Conservation (phyloP, 2,888 invertebrate genomes). For the Danaus chrysippus region DNA sequence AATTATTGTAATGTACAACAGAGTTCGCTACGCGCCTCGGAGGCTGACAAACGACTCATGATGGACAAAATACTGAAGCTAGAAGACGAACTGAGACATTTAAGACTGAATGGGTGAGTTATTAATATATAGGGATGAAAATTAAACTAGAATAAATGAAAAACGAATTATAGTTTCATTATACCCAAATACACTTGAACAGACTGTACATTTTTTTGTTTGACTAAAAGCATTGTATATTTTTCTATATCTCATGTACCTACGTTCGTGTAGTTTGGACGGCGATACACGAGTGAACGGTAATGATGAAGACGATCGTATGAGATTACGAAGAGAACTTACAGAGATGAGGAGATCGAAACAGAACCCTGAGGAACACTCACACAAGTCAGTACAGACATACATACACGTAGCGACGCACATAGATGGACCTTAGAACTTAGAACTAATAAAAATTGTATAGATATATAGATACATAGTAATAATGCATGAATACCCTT, state of each 20-base stretch:
- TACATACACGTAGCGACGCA: not conserved
- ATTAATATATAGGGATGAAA: no score
- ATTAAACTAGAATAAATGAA: no score
- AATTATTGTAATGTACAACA: slow-evolving; percentile 51
- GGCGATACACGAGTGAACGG: slow-evolving; percentile 62
- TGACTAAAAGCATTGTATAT: not conserved
- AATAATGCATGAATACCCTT: no score
- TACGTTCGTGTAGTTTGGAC: slow-evolving; percentile 43
- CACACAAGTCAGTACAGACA: slow-evolving; percentile 75
- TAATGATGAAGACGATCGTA: slow-evolving; percentile 65
- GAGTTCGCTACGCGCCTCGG: slow-evolving; percentile 82
- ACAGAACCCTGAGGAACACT: slow-evolving; percentile 78
- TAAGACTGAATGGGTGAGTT: slow-evolving; percentile 31
- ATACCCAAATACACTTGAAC: no score
- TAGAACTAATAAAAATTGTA: no score
- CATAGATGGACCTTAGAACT: not conserved
- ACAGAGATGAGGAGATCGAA: slow-evolving; percentile 78
- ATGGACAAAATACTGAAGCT: slow-evolving; percentile 83
- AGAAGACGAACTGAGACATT: slow-evolving; percentile 81
- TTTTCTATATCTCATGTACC: no score
- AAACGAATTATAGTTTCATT: no score
- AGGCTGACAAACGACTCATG: slow-evolving; percentile 82
- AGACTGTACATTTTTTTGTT: no score
- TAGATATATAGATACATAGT: no score
- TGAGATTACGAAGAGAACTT: slow-evolving; percentile 78